Evolutionary conservation across 1,140 invertebrate species (phyloP).

Genomic region (Atopsyche davidsoni): DNA sequence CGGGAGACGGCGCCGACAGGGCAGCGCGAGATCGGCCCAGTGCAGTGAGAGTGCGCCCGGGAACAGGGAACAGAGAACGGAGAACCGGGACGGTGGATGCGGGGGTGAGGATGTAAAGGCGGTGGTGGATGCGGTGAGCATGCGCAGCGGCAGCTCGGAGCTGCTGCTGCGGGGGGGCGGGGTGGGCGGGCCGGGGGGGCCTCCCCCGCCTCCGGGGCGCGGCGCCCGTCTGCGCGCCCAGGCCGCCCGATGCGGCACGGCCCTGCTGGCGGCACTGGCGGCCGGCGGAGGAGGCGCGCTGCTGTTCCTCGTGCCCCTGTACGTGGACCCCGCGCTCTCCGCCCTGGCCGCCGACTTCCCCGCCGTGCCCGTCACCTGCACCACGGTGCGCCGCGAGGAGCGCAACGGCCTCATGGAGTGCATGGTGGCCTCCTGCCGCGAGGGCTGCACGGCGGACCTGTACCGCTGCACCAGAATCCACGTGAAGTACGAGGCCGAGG

Average conservation of each 20-base stretch:
- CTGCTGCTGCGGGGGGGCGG: conserved; percentile 22
- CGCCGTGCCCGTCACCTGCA: conserved; percentile 68
- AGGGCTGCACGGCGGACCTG: conserved; percentile 82
- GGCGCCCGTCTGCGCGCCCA: conserved; percentile 63
- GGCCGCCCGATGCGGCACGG: conserved; percentile 72
- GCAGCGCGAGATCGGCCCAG: too few relatives aligned
- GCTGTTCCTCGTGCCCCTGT: conserved; percentile 81
- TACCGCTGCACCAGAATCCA: conserved; percentile 82
- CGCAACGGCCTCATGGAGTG: conserved; percentile 73
- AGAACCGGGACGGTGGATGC: not conserved
- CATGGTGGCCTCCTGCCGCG: conserved; percentile 78
- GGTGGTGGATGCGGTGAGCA: conserved; percentile 17
- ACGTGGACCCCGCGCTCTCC: conserved; percentile 84
- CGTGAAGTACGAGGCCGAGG: conserved; percentile 60
- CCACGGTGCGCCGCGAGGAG: conserved; percentile 69
- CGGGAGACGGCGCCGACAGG: too few relatives aligned
- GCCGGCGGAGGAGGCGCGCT: conserved; percentile 76
- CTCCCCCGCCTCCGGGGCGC: conserved; percentile 47
- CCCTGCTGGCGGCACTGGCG: conserved; percentile 67
- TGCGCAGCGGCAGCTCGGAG: conserved; percentile 29
- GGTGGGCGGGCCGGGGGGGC: not conserved
- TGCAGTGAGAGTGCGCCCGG: not conserved
- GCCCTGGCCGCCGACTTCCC: conserved; percentile 79
- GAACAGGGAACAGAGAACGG: not conserved
- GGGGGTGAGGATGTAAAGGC: conserved; percentile 5